A percentile compares a stretch with the other conserved stretches of the same genome.
Evolutionary conservation across 2,888 invertebrate species (phyloP).

Genomic region (Lepidochitona cinerea): DNA sequence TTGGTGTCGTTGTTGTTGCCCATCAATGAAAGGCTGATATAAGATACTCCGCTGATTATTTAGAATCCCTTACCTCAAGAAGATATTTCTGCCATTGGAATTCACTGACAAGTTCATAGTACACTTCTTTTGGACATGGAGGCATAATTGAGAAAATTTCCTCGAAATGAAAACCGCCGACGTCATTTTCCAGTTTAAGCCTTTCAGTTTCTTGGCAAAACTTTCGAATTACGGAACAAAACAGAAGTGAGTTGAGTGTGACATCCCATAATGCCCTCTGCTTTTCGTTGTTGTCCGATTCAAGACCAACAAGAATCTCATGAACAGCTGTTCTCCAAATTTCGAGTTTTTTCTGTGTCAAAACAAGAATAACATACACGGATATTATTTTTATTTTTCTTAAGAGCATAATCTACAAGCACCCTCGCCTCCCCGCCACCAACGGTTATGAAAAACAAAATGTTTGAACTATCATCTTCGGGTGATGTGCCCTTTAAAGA

Average conservation of each 20-base stretch:
- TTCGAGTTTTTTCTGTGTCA: background rate
- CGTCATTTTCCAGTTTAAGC: background rate
- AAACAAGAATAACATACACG: too few relatives aligned
- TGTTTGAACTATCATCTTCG: too few relatives aligned
- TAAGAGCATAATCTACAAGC: too few relatives aligned
- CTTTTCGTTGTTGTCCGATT: background rate
- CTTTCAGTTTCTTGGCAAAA: background rate
- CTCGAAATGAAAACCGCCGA: background rate
- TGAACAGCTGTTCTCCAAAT: background rate
- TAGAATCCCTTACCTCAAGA: background rate
- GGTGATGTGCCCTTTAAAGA: too few relatives aligned
- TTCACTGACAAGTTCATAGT: background rate
- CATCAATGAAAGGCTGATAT: too few relatives aligned
- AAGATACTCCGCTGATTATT: background rate
- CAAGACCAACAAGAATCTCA: background rate
- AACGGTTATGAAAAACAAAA: too few relatives aligned
- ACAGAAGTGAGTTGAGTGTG: background rate
- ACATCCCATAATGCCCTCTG: background rate
- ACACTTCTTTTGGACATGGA: background rate
- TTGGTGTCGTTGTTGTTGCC: too few relatives aligned
- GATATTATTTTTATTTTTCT: too few relatives aligned
- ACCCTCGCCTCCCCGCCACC: too few relatives aligned
- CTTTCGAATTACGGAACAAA: background rate
- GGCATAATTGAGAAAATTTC: background rate
- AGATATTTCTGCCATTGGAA: background rate